These are phyloP conservation scores for Heliconius erato DNA, from an alignment of 2,888 invertebrate genomes.

Conservation along the genomic window DNA sequence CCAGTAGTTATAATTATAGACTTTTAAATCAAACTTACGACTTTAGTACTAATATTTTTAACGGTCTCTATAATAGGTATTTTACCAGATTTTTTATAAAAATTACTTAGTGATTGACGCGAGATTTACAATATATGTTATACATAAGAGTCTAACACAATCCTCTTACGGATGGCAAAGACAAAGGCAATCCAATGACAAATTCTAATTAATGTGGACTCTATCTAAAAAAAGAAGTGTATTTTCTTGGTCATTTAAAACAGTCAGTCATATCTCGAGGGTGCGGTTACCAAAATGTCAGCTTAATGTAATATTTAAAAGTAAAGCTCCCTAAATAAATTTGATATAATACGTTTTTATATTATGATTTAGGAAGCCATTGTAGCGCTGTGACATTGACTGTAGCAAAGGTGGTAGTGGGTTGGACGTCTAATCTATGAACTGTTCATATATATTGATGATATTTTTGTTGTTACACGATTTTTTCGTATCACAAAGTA, in stretches of 20 bases:
- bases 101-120: neutral
- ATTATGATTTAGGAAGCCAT: neutral
- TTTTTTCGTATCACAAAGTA: too few relatives aligned
- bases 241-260: slow-evolving; percentile 34
- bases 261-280: slow-evolving; percentile 39
- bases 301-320: slow-evolving; percentile 47
- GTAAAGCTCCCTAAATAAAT: slow-evolving; percentile 34
- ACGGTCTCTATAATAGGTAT: too few relatives aligned
- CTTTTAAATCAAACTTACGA: too few relatives aligned
- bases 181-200: slow-evolving; percentile 16
- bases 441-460: too few relatives aligned
- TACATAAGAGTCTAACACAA: neutral
- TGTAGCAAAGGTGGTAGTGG: neutral
- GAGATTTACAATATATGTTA: neutral
- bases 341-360: slow-evolving; percentile 41
- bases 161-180: neutral
- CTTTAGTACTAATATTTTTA: too few relatives aligned
- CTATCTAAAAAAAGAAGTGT: slow-evolving; percentile 1
- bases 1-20: too few relatives aligned
- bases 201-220: slow-evolving; percentile 1
- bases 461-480: too few relatives aligned
- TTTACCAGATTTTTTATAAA: neutral
- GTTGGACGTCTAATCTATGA: neutral
- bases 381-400: neutral
- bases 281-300: slow-evolving; percentile 47